Evolutionary conservation across 1,140 invertebrate species (phyloP).

Genomic region (Chrysoperla carnea): DNA sequence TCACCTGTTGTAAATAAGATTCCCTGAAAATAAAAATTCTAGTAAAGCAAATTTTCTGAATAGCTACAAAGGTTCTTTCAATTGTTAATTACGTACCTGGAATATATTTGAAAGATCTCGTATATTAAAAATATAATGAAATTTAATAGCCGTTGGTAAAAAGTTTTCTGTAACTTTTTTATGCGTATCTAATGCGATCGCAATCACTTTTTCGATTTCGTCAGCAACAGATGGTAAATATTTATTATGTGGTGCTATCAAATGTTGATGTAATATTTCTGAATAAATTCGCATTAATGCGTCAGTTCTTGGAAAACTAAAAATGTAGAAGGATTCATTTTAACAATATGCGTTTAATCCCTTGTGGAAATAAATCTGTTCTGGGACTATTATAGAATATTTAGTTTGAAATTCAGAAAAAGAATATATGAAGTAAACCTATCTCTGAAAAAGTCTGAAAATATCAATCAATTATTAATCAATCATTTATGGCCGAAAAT

Average conservation of each 20-base stretch:
- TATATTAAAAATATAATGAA: conserved; percentile 89
- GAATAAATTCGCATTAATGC: conserved; percentile 70
- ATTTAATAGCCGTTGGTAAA: conserved; percentile 83
- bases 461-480: too few relatives aligned
- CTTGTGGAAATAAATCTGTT: too few relatives aligned
- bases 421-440: too few relatives aligned
- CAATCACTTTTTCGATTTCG: conserved; percentile 39
- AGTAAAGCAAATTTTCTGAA: neutral
- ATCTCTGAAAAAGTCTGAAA: too few relatives aligned
- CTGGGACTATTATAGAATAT: too few relatives aligned
- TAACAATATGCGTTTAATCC: too few relatives aligned
- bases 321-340: conserved; percentile 7
- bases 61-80: neutral
- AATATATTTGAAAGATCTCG: conserved; percentile 84
- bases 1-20: conserved; percentile 74
- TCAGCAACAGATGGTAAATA: conserved; percentile 41
- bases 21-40: conserved; percentile 41
- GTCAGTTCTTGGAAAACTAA: conserved; percentile 67
- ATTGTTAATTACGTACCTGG: conserved; percentile 33
- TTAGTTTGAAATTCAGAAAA: too few relatives aligned
- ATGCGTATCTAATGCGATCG: conserved; percentile 59
- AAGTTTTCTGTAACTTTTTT: conserved; percentile 56
- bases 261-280: conserved; percentile 62
- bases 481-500: too few relatives aligned
- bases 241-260: conserved; percentile 44